These are phyloP conservation scores for Ochotona curzoniae DNA, from an alignment of 2,113 vertebrate species.

Conservation along the genomic window DNA sequence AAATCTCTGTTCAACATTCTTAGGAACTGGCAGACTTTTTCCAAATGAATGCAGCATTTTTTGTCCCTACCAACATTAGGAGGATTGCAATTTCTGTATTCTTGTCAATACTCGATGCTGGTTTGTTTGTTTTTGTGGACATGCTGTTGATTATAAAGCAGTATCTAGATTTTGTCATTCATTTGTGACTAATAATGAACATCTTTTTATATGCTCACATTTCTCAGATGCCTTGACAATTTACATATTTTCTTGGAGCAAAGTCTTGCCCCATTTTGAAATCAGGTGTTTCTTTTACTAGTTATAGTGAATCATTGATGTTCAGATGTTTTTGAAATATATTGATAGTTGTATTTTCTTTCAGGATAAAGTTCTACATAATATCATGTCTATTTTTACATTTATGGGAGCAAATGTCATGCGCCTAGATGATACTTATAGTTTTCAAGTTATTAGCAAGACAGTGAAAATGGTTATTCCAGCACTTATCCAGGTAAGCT, in stretches of 20 bases:
- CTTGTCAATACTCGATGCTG: neutral
- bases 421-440: constrained; percentile 96
- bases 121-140: neutral
- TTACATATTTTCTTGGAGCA: constrained; percentile 1
- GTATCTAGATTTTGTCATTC: neutral
- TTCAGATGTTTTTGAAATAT: constrained; percentile 48
- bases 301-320: neutral
- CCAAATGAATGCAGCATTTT: neutral
- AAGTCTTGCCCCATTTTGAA: neutral
- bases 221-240: neutral
- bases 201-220: neutral
- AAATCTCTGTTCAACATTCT: neutral
- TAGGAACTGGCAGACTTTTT: neutral
- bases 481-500: constrained; percentile 93
- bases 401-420: constrained; percentile 98
- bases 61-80: neutral
- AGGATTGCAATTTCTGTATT: neutral
- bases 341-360: constrained; percentile 66
- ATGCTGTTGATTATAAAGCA: neutral
- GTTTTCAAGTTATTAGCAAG: constrained; percentile 97
- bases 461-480: constrained; percentile 97
- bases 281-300: neutral
- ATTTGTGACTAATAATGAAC: neutral
- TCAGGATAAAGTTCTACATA: constrained; percentile 98
- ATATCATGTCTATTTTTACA: constrained; percentile 99